Conservation (phyloP, 1,140 invertebrate species). For the Propsilocerus akamusi region DNA sequence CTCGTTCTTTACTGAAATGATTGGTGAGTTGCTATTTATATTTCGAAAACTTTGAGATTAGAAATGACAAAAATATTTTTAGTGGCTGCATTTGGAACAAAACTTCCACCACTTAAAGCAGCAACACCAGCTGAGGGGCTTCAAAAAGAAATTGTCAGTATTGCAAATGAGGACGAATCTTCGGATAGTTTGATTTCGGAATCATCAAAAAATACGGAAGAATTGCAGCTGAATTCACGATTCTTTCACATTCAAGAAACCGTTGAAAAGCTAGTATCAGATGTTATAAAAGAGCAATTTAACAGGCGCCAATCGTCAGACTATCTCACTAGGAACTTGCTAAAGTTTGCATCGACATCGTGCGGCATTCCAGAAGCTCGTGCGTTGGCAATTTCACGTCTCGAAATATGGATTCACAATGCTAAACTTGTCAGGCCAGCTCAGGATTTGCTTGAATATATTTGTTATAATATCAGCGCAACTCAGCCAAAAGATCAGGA, state of each 20-base stretch:
- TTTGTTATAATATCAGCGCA: conserved; percentile 62
- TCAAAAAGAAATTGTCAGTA: background rate
- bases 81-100: conserved; percentile 70
- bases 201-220: background rate
- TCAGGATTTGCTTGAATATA: conserved; percentile 81
- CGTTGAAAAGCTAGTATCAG: conserved; percentile 68
- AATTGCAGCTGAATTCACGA: background rate
- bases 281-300: conserved; percentile 74
- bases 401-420: conserved; percentile 92
- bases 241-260: conserved; percentile 29
- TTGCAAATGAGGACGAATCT: background rate
- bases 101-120: conserved; percentile 34
- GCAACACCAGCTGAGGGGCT: background rate
- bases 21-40: conserved; percentile 23
- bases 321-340: conserved; percentile 70
- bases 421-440: conserved; percentile 80
- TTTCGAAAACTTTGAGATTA: background rate
- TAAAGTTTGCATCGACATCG: conserved; percentile 64
- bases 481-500: conserved; percentile 70
- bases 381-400: conserved; percentile 54
- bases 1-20: conserved; percentile 82
- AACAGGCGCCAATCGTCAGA: conserved; percentile 68
- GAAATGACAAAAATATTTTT: background rate
- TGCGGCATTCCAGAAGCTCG: conserved; percentile 72
- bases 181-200: background rate